A percentile compares a stretch with the other conserved stretches of the same genome.
These are phyloP conservation scores for Mycalesis mineus DNA, from an alignment of 2,888 invertebrate species.

Conservation along the genomic window DNA sequence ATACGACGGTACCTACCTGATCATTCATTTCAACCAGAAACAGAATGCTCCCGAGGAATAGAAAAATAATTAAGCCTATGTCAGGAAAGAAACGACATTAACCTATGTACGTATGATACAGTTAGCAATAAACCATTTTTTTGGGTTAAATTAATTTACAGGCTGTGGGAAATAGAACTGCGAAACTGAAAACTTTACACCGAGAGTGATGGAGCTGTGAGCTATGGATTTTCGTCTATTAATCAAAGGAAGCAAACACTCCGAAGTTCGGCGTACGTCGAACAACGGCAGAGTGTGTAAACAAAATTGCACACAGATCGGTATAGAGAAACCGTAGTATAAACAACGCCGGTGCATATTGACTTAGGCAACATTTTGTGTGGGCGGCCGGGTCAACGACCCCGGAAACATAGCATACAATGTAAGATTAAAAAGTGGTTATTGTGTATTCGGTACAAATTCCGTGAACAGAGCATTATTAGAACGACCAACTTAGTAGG, in stretches of 20 bases:
- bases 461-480: too few species aligned
- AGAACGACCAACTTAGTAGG: too few species aligned
- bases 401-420: conserved; percentile 47
- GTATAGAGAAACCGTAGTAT: conserved; percentile 28
- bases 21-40: too few species aligned
- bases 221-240: background rate
- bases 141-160: too few species aligned
- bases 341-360: conserved; percentile 45
- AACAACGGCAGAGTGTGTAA: conserved; percentile 11
- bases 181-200: background rate
- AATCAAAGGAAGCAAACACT: conserved; percentile 8
- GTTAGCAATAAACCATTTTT: too few species aligned
- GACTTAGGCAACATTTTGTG: conserved; percentile 51
- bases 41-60: too few species aligned
- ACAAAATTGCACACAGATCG: conserved; percentile 28
- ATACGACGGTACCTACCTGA: too few species aligned
- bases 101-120: too few species aligned
- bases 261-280: conserved; percentile 1
- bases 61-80: too few species aligned
- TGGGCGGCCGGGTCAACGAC: conserved; percentile 59
- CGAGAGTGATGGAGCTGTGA: background rate
- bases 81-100: too few species aligned
- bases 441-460: background rate
- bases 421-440: conserved; percentile 20
- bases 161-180: background rate